Conservation (phyloP, 1,140 invertebrate species). For the Panagrolaimus sp. region DNA sequence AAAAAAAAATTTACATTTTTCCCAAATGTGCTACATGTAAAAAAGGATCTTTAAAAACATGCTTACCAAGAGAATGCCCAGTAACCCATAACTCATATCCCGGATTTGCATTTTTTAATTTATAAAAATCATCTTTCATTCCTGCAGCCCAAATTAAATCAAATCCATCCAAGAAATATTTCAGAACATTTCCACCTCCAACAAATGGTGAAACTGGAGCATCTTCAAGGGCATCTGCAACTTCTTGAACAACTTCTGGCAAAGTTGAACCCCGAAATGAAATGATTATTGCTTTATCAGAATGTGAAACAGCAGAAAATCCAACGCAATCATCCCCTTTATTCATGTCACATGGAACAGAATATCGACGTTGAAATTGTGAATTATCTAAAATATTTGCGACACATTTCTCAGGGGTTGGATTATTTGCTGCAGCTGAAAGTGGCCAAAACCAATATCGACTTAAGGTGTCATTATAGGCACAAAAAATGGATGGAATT, state of each 20-base stretch:
- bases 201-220: constrained; percentile 23
- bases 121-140: constrained; percentile 34
- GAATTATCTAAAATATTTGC: constrained; percentile 38
- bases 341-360: constrained; percentile 11
- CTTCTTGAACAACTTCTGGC: constrained; percentile 40
- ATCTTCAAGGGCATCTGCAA: constrained; percentile 37
- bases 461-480: constrained; percentile 39
- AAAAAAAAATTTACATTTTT: no score
- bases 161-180: constrained; percentile 45
- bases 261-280: constrained; percentile 45
- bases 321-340: constrained; percentile 39
- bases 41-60: no score
- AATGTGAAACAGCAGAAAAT: constrained; percentile 37
- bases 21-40: no score
- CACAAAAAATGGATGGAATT: no score
- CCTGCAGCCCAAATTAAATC: constrained; percentile 36
- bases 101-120: constrained; percentile 31
- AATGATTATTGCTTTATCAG: constrained; percentile 40
- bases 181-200: constrained; percentile 38
- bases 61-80: constrained; percentile 44
- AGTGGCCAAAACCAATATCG: constrained; percentile 39
- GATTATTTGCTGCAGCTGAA: constrained; percentile 41
- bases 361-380: neutral
- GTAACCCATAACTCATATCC: constrained; percentile 49
- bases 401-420: constrained; percentile 38